Base-by-base conservation (phyloP, 1,140 invertebrate species). In the Vollenhovia emeryi region DNA sequence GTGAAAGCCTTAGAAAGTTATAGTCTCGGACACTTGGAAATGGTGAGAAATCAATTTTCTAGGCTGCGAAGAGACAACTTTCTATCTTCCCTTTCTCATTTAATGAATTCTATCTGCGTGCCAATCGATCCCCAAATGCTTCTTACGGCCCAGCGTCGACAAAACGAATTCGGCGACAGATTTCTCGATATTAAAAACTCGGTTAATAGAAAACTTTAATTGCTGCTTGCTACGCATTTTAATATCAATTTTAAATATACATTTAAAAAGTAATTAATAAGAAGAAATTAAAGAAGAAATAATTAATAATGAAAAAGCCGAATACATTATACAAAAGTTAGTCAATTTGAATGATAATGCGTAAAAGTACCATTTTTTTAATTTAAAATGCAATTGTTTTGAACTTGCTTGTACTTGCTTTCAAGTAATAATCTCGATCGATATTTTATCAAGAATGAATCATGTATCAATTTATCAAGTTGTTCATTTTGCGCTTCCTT, bases 31-130 rank as follows among this genome's bases (percentile, higher is more conserved):
- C 52, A 74, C 18, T 73, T 59, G 52, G 57, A 59, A 40, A 50
- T 64, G 27, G 82, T 68, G 57, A 45, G 45, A 36, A 90, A 90
- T 84, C 89, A 89, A 87, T 91, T 90, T 91, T 89, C 60, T 79
- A 62, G 52, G 4, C 52, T 24, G 45, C 18, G 60, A 57, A 82
- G 45, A 85, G 55, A 82, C 74, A 85, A 89, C 74, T 85, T 87
- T 66, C 52, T 79, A 79, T 89, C 80, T 79, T 83, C 57, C 18
- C 43, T 76, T 86, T 45, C 30, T 59, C 36, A 60, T 21, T 84
- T 87, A 84, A 85, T 66, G 57, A 84, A 90, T 90, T 89, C 27
- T 74, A 60, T 71, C n/a, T 36, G 69, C 73, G 9, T 71, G 71
- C 57, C 30, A n/a, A 74, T 89, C 60, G 33, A 84, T 50, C 48